phyloP scores from a whole-genome alignment of 2,797 vertebrate genomes.

The Emydoidea blandingii region DNA sequence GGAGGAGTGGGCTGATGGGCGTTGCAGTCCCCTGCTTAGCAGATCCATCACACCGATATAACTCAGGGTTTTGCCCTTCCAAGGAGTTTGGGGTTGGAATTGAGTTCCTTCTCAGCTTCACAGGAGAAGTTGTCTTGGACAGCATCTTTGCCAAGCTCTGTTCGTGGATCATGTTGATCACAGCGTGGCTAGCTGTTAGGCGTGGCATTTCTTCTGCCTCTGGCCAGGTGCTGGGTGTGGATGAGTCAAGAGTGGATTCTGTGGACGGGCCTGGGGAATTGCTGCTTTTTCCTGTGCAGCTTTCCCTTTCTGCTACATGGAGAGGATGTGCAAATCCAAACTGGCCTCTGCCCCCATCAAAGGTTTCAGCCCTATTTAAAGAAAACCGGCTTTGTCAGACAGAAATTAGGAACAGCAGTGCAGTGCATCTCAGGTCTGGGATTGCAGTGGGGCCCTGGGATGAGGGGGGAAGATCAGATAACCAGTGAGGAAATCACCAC shows the following conservation, averaged over 20 bases:
- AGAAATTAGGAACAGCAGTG: background rate
- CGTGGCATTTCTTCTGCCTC: background rate
- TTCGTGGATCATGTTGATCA: no score
- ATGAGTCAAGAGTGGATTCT: background rate
- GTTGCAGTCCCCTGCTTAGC: background rate
- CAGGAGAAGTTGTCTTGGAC: background rate
- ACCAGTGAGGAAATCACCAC: background rate
- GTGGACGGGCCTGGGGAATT: background rate
- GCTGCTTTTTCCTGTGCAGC: background rate
- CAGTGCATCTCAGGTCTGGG: accelerated
- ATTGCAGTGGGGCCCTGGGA: background rate
- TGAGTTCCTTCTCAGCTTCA: background rate
- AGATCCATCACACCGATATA: background rate
- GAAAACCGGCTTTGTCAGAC: accelerated
- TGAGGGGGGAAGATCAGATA: background rate
- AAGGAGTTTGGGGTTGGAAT: no score
- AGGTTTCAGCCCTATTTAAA: background rate
- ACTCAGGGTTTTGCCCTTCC: background rate
- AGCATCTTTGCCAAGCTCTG: background rate
- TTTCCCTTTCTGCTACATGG: background rate
- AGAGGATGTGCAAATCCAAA: background rate
- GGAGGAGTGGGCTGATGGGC: background rate
- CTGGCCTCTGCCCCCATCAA: no score
- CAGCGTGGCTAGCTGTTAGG: background rate
- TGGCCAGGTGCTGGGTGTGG: background rate